Evolutionary conservation across 1,140 invertebrate genomes (phyloP).

Genomic region (Lordiphosa mommai): DNA sequence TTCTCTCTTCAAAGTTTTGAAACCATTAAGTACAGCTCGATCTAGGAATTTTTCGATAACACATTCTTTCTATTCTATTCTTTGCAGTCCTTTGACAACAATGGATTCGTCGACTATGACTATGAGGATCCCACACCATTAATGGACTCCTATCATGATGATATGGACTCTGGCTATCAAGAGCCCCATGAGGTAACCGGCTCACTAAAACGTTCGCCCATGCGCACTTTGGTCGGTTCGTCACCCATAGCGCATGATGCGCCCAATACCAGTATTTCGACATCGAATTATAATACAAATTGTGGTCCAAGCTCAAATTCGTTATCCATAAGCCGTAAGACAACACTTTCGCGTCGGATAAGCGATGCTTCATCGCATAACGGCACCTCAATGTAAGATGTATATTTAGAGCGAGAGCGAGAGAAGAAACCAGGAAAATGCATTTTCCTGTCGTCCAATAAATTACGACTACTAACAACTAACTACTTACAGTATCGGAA

Average conservation of each 20-base stretch:
- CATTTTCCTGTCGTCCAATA: neutral
- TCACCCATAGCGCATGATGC: constrained; percentile 89
- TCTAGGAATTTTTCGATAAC: no score
- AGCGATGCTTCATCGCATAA: constrained; percentile 83
- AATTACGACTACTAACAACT: neutral
- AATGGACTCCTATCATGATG: constrained; percentile 87
- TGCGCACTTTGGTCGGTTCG: constrained; percentile 82
- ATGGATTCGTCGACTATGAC: constrained; percentile 86
- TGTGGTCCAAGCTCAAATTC: constrained; percentile 51
- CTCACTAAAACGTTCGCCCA: constrained; percentile 80
- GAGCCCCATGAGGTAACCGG: constrained; percentile 80
- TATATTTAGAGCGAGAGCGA: constrained; percentile 35
- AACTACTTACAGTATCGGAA: neutral
- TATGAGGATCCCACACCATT: constrained; percentile 87
- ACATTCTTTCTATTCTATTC: no score
- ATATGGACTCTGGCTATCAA: constrained; percentile 81
- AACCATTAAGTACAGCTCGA: no score
- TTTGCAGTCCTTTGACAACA: constrained; percentile 84
- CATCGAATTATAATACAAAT: constrained; percentile 80
- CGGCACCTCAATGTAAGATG: constrained; percentile 67
- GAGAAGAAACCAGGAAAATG: neutral
- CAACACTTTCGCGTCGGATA: constrained; percentile 82
- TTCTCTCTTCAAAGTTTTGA: no score
- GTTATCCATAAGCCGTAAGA: constrained; percentile 80
- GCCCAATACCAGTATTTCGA: constrained; percentile 85